Base-by-base conservation (phyloP, 2,113 vertebrate species). In the Dolichallabes microphthalmus region DNA sequence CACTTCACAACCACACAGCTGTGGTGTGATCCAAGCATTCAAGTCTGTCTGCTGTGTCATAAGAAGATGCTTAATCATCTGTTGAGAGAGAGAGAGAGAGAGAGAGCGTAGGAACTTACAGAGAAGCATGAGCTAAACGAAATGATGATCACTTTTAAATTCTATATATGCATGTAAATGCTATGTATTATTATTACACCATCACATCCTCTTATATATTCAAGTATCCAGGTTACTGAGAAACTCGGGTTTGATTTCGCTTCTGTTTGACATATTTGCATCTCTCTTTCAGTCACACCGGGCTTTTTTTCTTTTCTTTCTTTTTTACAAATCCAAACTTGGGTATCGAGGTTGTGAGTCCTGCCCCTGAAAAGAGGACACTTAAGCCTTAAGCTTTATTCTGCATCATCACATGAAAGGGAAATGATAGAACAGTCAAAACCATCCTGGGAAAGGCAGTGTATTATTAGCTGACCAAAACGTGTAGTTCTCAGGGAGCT, bases 401-500 rank as follows among this genome's bases (percentile, higher is more conserved):
- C 35, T 17, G n/a, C n/a, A 15, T 68, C 68, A 82, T 25, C 57
- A 76, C n/a, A 80, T 63, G 55, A 79, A 25, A 82, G 12, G 32
- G 45, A 60, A 55, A 58, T 8, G 8, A 82, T 64, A 39, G 60
- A 64, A 66, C 64, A 83, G 45, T 69, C 35, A 35, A 84, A 80
- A 57, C 63, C 52, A 77, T 76, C 19, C 74, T 20, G 11, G 35
- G 81, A 63, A 79, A 50, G 53, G 73, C 22, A 52, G 22, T n/a
- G 66, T 50, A 69, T 80, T 82, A 77, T 39, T 45, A 50, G 64
- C 78, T 88, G 85, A 87, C 84, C 88, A 83, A 81, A 86, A 80
- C 69, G 32, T 89, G 74, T 86, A 82, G 82, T 86, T 84, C 63
- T 86, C 66, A 30, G 85, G 84, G 87, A 83, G 83, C 74, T 86